These are phyloP conservation scores for Ophonus ardosiacus DNA, from an alignment of 2,888 invertebrate species.

Conservation along the genomic window DNA sequence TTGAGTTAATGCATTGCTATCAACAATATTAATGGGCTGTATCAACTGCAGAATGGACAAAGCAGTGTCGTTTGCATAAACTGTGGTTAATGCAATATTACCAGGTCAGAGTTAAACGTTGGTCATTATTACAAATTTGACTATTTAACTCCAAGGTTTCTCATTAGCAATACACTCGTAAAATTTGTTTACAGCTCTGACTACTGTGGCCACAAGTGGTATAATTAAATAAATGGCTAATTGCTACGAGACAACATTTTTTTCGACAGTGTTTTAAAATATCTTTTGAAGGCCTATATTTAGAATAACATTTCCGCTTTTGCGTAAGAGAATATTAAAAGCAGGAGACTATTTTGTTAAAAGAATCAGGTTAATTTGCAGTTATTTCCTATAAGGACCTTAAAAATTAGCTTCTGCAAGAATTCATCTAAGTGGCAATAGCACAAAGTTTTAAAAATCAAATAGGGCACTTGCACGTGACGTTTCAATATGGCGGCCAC, in stretches of 20 bases:
- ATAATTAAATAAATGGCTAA: conserved; percentile 9
- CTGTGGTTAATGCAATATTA: not conserved
- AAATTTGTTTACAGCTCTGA: conserved; percentile 1
- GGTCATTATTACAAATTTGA: not conserved
- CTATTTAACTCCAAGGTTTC: not conserved
- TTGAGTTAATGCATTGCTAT: conserved; percentile 24
- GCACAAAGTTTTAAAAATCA: no score
- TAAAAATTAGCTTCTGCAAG: no score
- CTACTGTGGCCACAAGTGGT: not conserved
- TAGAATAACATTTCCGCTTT: not conserved
- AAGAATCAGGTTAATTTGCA: no score
- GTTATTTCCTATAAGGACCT: no score
- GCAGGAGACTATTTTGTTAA: no score
- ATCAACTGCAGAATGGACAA: conserved; percentile 3
- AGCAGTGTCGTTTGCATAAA: not conserved
- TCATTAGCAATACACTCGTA: conserved; percentile 13
- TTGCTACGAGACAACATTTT: not conserved
- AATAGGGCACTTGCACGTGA: no score
- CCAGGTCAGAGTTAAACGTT: not conserved
- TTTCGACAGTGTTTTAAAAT: conserved; percentile 17
- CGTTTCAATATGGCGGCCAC: no score
- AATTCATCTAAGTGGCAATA: no score
- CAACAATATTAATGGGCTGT: conserved; percentile 17
- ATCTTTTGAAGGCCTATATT: conserved; percentile 8
- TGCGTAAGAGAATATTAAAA: no score